Evolutionary conservation across 2,888 invertebrate genomes (phyloP).

Genomic region (Tenthredo notha): DNA sequence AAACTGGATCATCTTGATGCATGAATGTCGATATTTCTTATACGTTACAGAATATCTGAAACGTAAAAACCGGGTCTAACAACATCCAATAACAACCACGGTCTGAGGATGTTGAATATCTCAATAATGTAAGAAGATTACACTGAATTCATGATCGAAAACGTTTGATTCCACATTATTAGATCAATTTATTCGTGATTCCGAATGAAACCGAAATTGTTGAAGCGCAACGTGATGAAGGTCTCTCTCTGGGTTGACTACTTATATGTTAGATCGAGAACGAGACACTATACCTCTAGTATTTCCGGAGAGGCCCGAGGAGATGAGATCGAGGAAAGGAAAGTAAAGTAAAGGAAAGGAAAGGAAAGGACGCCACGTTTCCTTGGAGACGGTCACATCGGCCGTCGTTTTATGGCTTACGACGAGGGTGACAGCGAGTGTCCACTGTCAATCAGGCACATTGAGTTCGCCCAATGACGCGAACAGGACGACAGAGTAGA

Average conservation of each 20-base stretch:
- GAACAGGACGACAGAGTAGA: constrained; percentile 49
- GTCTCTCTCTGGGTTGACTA: constrained; percentile 32
- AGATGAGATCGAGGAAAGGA: constrained; percentile 35
- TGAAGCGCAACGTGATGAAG: constrained; percentile 7
- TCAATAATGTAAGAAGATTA: neutral
- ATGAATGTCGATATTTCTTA: neutral
- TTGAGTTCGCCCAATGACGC: constrained; percentile 50
- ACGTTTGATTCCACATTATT: constrained; percentile 16
- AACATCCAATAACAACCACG: neutral
- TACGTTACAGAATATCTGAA: neutral
- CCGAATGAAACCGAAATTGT: constrained; percentile 23
- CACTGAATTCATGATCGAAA: neutral
- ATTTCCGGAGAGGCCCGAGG: constrained; percentile 18
- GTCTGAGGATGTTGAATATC: neutral
- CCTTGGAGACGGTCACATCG: constrained; percentile 46
- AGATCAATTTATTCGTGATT: constrained; percentile 36
- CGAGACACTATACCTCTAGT: constrained; percentile 17
- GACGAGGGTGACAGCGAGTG: constrained; percentile 50
- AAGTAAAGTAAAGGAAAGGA: constrained; percentile 14
- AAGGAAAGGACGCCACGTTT: constrained; percentile 41
- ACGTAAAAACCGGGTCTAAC: neutral
- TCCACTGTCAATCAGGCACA: constrained; percentile 51
- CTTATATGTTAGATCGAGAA: constrained; percentile 41
- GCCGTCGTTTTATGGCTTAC: constrained; percentile 44
- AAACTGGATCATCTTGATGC: neutral